Evolutionary conservation across 2,797 vertebrate species (phyloP).

Genomic region (Nothura maculosa): DNA sequence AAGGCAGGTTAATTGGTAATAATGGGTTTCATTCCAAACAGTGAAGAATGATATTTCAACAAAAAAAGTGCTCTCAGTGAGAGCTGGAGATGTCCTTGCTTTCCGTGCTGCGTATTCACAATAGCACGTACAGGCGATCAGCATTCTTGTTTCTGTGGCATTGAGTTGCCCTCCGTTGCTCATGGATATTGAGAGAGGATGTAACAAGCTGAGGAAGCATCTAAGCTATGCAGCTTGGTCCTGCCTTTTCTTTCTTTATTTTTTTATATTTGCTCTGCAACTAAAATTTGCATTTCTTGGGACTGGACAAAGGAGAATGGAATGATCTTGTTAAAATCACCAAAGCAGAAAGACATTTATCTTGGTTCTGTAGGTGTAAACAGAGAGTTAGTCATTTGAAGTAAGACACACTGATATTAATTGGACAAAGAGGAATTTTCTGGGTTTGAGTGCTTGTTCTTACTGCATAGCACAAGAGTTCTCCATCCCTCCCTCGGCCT

Average conservation of each 20-base stretch:
- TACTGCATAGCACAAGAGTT: neutral
- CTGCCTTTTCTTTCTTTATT: neutral
- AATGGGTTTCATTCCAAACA: conserved; percentile 82
- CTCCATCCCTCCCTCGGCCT: neutral
- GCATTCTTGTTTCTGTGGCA: neutral
- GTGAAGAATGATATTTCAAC: conserved; percentile 80
- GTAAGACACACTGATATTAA: neutral
- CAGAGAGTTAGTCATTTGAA: neutral
- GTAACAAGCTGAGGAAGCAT: neutral
- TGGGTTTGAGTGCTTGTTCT: neutral
- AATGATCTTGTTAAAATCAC: neutral
- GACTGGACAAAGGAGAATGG: neutral
- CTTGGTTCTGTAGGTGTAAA: neutral
- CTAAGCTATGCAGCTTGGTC: neutral
- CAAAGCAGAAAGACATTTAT: neutral
- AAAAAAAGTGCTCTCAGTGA: conserved; percentile 26
- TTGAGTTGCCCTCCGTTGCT: neutral
- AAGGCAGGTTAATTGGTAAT: conserved; percentile 89
- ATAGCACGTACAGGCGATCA: neutral
- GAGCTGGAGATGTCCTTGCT: conserved; percentile 52
- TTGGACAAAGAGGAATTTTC: neutral
- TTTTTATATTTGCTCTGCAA: neutral
- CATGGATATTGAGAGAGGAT: neutral
- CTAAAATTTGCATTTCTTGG: neutral
- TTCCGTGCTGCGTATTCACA: neutral